These are phyloP conservation scores for Mechanitis mazaeus DNA, from an alignment of 2,888 invertebrate genomes.

Conservation along the genomic window DNA sequence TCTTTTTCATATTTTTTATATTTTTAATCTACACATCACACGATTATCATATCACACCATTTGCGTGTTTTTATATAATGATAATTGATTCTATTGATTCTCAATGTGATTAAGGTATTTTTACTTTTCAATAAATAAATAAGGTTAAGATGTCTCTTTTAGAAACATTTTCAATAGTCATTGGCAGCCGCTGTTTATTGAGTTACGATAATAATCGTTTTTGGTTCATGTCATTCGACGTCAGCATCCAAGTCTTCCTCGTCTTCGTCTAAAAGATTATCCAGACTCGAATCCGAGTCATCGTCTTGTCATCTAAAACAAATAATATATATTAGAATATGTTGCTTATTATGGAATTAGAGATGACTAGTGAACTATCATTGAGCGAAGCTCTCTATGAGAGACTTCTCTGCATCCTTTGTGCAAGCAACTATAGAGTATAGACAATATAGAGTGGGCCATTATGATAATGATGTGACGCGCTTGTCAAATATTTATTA, in stretches of 20 bases:
- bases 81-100: no score
- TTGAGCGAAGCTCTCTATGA: no score
- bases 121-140: background rate
- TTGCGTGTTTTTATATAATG: no score
- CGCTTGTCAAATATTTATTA: no score
- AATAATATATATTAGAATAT: background rate
- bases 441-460: no score
- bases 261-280: conserved; percentile 63
- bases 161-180: background rate
- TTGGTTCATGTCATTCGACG: conserved; percentile 52
- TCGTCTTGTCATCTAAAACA: conserved; percentile 69
- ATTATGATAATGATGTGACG: no score
- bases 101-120: background rate
- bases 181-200: conserved; percentile 12
- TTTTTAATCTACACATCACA: no score
- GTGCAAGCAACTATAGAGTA: no score
- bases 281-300: conserved; percentile 75
- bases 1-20: no score
- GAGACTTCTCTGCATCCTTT: no score
- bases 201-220: conserved; percentile 47
- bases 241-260: conserved; percentile 60
- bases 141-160: background rate
- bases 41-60: no score
- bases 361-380: no score
- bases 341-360: background rate